Evolutionary conservation across 2,888 invertebrate genomes (phyloP), one percentile per base, ranked within the genome.

Genomic region (Megamerina dolium): DNA sequence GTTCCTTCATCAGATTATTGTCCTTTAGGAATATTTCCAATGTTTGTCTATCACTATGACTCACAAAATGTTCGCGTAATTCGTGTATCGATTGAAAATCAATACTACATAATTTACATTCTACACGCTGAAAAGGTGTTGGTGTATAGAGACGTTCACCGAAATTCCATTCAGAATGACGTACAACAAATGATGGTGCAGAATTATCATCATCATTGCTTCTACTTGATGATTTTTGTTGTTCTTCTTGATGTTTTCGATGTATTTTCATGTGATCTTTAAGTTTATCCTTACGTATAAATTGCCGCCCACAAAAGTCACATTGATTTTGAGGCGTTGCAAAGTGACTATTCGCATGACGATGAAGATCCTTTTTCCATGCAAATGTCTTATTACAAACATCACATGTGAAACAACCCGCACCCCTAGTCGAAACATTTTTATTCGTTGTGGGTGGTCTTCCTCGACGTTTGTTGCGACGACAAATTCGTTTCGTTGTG

Each of bases 81-180:
- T 58, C 54, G 16, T 44, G 46, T 3, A 63, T 58, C 6, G 54
- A 60, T 12, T 48, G 39, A 9, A 59, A 66, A 17, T 45, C 52
- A 12, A 42, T 43, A 8, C 56, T 30, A 43, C 72, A 72, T 9
- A 72, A 49, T 51, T 66, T 70, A 46, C 72, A 72, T 37, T 67
- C 55, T 0, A 66, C 54, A 6, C 55, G 52, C 32, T 55, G 59
- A 13, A 60, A 54, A 4, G 47, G 53, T 1, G 54, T 51, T 1
- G 59, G 56, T 3, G 58, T 54, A 38, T 64, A 69, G 2, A 68
- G 54, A 5, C 59, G 58, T 34, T 64, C 58, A 0, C 61, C 64
- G 19, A 60, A 65, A 13, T 53, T 48, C 62, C 60, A 61, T 31
- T 59, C 62, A 10, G 45, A 46, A 17, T 53, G 54, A 5, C 49